Evolutionary conservation across 2,797 vertebrate species (phyloP).

Genomic region (Coregonus suidteri): DNA sequence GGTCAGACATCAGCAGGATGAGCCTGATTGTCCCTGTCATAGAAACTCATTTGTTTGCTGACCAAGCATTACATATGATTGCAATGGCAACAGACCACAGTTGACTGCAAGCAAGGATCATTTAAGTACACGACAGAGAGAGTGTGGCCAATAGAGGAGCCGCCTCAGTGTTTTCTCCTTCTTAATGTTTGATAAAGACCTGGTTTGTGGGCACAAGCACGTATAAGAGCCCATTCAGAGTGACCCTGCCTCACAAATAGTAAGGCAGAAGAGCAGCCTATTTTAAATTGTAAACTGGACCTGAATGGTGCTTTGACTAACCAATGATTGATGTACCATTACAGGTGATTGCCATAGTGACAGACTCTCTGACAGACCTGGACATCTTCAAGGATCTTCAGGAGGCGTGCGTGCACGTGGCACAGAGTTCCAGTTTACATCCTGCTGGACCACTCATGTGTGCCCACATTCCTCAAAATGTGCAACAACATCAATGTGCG

Average conservation of each 20-base stretch:
- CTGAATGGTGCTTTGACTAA: conserved; percentile 51
- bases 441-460: conserved; percentile 86
- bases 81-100: conserved; percentile 72
- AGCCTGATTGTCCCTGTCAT: conserved; percentile 50
- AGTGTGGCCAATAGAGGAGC: conserved; percentile 54
- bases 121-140: conserved; percentile 52
- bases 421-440: conserved; percentile 90
- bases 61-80: conserved; percentile 64
- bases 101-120: conserved; percentile 63
- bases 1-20: conserved; percentile 26
- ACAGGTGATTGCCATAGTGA: conserved; percentile 95
- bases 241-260: conserved; percentile 43
- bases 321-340: conserved; percentile 53
- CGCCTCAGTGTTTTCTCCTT: conserved; percentile 51
- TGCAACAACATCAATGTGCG: conserved; percentile 82
- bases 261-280: conserved; percentile 37
- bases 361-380: conserved; percentile 93
- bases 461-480: conserved; percentile 89
- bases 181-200: conserved; percentile 59
- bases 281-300: conserved; percentile 40
- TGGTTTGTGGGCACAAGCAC: conserved; percentile 61
- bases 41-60: conserved; percentile 70
- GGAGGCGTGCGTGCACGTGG: conserved; percentile 82
- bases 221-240: conserved; percentile 37
- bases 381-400: conserved; percentile 94